Evolutionary conservation across 1,140 invertebrate species (phyloP).

Genomic region (Solen grandis): DNA sequence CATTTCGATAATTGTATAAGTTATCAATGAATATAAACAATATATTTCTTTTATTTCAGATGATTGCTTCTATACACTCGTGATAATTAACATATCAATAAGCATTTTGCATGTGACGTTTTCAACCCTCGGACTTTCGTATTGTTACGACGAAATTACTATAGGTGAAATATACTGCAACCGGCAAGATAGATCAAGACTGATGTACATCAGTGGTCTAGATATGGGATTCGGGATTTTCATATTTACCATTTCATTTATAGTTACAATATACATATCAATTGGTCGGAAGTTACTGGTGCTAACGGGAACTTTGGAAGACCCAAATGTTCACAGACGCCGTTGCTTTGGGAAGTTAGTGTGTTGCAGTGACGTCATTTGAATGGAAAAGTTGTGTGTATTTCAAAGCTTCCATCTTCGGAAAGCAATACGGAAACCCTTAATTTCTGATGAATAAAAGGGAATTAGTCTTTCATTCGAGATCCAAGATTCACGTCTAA

Average conservation of each 20-base stretch:
- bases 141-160: slow-evolving; percentile 1
- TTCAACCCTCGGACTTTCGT: slow-evolving; percentile 13
- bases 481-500: too few species aligned
- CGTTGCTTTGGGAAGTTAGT: too few species aligned
- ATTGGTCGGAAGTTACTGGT: not conserved
- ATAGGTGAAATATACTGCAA: slow-evolving; percentile 17
- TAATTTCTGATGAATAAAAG: too few species aligned
- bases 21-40: too few species aligned
- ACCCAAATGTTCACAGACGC: too few species aligned
- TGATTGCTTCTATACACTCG: slow-evolving; percentile 24
- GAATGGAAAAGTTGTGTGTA: too few species aligned
- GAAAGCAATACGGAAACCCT: too few species aligned
- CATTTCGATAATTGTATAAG: too few species aligned
- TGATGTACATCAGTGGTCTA: slow-evolving; percentile 3
- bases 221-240: slow-evolving; percentile 19
- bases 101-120: slow-evolving; percentile 26
- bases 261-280: slow-evolving; percentile 9
- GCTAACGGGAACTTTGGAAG: slow-evolving; percentile 10
- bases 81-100: slow-evolving; percentile 17
- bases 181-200: slow-evolving; percentile 7
- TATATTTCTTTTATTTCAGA: too few species aligned
- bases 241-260: not conserved
- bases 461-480: too few species aligned
- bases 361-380: too few species aligned
- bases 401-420: too few species aligned